A percentile compares a stretch with the other conserved stretches of the same genome.
Conservation (phyloP, 2,888 invertebrate species). For the Clusia tigrina region DNA sequence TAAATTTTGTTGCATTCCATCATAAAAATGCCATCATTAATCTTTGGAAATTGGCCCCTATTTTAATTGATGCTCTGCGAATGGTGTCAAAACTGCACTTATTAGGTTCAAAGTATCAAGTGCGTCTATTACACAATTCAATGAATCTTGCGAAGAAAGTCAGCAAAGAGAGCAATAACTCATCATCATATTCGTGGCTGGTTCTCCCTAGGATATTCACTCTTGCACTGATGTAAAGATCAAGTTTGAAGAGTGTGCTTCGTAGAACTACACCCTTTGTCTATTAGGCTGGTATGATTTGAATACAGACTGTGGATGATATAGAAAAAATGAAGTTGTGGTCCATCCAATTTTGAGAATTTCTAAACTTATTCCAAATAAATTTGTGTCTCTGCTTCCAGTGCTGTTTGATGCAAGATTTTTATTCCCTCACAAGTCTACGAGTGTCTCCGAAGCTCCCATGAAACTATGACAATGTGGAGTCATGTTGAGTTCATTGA, state of each 20-base stretch:
- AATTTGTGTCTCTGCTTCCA: too few relatives aligned
- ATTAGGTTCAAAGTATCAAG: slow-evolving; percentile 41
- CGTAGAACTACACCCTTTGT: neutral
- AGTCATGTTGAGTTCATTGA: too few relatives aligned
- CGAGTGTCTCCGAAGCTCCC: too few relatives aligned
- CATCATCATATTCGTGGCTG: neutral
- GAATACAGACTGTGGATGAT: too few relatives aligned
- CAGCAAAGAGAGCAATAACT: too few relatives aligned
- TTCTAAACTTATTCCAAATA: too few relatives aligned
- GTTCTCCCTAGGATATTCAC: neutral
- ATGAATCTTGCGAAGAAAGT: neutral
- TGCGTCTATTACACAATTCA: neutral
- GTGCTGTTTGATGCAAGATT: too few relatives aligned
- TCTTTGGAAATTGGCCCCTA: slow-evolving; percentile 47
- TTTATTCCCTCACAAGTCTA: too few relatives aligned
- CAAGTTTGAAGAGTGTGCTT: neutral
- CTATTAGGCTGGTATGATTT: too few relatives aligned
- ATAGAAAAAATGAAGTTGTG: too few relatives aligned
- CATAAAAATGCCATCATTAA: slow-evolving; percentile 39
- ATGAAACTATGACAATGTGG: too few relatives aligned
- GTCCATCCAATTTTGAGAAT: too few relatives aligned
- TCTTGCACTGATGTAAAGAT: neutral
- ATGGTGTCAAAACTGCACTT: slow-evolving; percentile 15
- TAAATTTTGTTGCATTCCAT: slow-evolving; percentile 8
- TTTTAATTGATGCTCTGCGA: slow-evolving; percentile 37